These are phyloP conservation scores for Lysandra coridon DNA, from an alignment of 2,888 invertebrate species.

Conservation along the genomic window DNA sequence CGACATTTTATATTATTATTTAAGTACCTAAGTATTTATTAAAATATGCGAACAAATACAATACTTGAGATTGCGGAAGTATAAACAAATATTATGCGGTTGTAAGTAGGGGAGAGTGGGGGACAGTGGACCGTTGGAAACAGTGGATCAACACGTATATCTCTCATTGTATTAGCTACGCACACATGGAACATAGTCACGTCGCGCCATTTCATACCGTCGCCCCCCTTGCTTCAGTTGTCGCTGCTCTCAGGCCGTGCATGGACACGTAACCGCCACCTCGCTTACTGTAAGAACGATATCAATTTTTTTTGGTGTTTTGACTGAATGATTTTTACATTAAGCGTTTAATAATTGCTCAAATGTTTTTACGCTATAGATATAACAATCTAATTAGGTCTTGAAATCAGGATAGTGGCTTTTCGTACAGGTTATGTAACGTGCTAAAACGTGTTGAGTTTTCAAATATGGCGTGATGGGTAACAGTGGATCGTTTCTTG, in stretches of 20 bases:
- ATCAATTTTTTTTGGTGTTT: not conserved
- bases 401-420: too few relatives aligned
- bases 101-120: not conserved
- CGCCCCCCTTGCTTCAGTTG: too few relatives aligned
- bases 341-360: not conserved
- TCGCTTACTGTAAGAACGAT: not conserved
- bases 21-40: too few relatives aligned
- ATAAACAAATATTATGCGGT: too few relatives aligned
- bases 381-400: conserved; percentile 6
- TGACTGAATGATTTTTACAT: not conserved
- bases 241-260: too few relatives aligned
- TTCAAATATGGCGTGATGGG: not conserved
- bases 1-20: too few relatives aligned
- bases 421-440: not conserved
- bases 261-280: not conserved
- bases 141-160: conserved; percentile 4
- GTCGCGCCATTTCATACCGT: too few relatives aligned
- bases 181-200: not conserved
- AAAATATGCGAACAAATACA: too few relatives aligned
- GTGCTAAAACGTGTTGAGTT: not conserved
- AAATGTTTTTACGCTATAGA: conserved; percentile 3
- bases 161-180: conserved; percentile 1
- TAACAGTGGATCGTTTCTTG: conserved; percentile 9
- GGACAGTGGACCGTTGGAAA: not conserved
- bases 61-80: too few relatives aligned